Conservation (phyloP, 2,888 invertebrate genomes). For the Harmothoe impar region DNA sequence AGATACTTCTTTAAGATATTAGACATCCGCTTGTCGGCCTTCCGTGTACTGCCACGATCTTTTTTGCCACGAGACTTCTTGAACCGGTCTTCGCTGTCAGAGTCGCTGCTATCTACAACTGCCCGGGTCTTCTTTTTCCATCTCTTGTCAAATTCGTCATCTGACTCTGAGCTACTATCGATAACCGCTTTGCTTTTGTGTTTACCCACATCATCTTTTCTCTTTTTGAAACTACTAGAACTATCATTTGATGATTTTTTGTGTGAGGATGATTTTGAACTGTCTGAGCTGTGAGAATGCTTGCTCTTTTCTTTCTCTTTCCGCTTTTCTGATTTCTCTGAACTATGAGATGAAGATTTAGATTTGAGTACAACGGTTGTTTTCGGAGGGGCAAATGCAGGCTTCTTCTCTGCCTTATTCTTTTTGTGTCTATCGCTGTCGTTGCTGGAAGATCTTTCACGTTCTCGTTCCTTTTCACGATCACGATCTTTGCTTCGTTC, state of each 20-base stretch:
- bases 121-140: conserved; percentile 35
- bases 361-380: background rate
- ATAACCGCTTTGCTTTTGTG: background rate
- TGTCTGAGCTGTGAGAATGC: background rate
- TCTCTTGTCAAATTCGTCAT: background rate
- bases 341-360: background rate
- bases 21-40: background rate
- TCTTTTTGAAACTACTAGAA: conserved; percentile 22
- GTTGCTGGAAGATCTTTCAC: background rate
- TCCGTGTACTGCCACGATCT: background rate
- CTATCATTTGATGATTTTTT: no score
- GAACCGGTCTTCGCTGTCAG: background rate
- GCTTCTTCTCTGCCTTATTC: background rate
- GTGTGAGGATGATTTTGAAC: background rate
- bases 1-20: background rate
- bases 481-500: no score
- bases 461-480: background rate
- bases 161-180: background rate
- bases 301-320: conserved; percentile 2
- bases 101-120: background rate
- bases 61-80: background rate
- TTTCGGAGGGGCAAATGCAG: background rate
- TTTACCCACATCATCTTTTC: background rate
- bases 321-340: background rate
- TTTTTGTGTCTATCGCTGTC: background rate